Evolutionary conservation across 2,888 invertebrate species (phyloP), one percentile per base, ranked within the genome.

Genomic region (Spatulosminthurus flaviceps): DNA sequence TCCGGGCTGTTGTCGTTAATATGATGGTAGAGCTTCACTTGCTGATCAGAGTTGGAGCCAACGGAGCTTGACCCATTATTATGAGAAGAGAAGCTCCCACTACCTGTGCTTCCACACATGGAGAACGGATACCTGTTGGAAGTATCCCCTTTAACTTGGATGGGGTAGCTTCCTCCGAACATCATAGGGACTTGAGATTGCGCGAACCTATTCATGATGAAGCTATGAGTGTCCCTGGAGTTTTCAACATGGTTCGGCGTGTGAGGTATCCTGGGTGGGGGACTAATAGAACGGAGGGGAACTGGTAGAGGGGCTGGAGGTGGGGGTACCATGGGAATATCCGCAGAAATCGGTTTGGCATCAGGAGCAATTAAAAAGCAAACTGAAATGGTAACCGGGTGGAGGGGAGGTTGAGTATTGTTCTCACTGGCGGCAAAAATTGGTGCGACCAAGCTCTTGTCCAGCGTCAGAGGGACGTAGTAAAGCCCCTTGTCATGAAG

Each of bases 331-430:
- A 51, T 51, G 1, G 66, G 41, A 29, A 41, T 9, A 64, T 22
- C 34, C 13, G 13, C 22, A 7, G n/a, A 9, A 1, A 24, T 7
- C 1, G 26, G 26, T 19, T 26, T 75, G 2, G 77, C 71, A 19
- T 81, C 81, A 0, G 80, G 72, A 7, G 75, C 64, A 24, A 82
- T 64, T 9, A 83, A 66, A 69, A 87, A 86, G 79, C 86, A 86
- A 13, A 95, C 95, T 87, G 94, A 94, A 81, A 96, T 95, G 79
- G 94, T 95, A 84, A 96, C 94, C 1, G 95, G 95, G 88, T 95
- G 95, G 42, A 95, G 88, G 1, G 93, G 90, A 24, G 91, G 90
- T 26, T 90, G 90, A 84, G 89, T 89, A 28, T 89, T 88, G 89
- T 89, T 85, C 91, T 91, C 79, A 91, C 87, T 82, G 24, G 83